Evolutionary conservation across 2,888 invertebrate species (phyloP), one percentile per base, ranked within the genome.

Genomic region (Neoascia interrupta): DNA sequence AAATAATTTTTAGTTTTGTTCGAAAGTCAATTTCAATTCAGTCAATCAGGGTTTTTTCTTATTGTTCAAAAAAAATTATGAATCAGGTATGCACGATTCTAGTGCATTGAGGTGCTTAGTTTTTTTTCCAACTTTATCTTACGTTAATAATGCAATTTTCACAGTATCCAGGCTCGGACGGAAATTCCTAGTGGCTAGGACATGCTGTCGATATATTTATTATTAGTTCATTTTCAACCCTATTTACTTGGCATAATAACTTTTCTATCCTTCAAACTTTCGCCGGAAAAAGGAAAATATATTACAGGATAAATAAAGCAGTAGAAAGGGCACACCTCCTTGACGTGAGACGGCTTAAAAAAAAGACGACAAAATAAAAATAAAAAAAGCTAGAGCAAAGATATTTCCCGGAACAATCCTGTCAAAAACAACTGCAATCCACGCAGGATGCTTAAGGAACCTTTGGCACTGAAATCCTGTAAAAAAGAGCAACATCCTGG

Each of bases 391-490:
- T 69, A 34, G 68, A 66, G 56, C 26, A 64, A 47, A 31, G 39
- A 61, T 61, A 68, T 73, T 72, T 61, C 6, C 72, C 66, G 79
- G 72, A 72, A 73, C 37, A 68, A 51, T 66, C 49, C 60, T 53
- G 79, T 79, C 79, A 79, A 61, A 72, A 79, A 72, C 79, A 79
- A 79, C 47, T 79, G 79, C 68, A 79, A 51, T 66, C 49, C 79
- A 79, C 79, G 72, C 79, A 79, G 79, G 68, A 79, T 73, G 68
- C 51, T 72, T 60, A 51, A 68, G 54, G 43, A 73, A 79, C 41
- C 68, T 79, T 73, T 68, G 72, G 66, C 72, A 79, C 72, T n/a
- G n/a, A n/a, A 60, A 21, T 26, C 54, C 34, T 31, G 31, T 1
- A 54, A 21, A n/a, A 19, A 19, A 19, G 21, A 26, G 18, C 16